Conservation (phyloP, 2,797 vertebrate genomes). For the Myotis planiceps region DNA sequence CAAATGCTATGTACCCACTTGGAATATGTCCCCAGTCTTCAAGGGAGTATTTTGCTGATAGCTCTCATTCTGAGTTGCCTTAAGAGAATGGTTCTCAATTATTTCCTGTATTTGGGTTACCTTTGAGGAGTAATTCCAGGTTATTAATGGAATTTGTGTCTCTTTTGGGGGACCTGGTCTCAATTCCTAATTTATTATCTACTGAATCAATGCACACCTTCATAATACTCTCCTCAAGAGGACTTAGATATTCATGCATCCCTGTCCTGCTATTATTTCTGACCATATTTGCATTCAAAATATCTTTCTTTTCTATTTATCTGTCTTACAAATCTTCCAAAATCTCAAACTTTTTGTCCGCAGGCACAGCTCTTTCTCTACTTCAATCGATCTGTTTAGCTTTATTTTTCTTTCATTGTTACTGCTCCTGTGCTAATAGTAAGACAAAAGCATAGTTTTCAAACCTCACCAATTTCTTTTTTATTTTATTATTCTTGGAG, state of each 20-base stretch:
- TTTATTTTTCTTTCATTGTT: neutral
- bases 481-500: neutral
- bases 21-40: neutral
- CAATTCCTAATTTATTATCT: neutral
- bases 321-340: neutral
- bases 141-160: neutral
- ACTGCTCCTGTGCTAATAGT: neutral
- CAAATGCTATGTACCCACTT: neutral
- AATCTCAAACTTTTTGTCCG: neutral
- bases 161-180: neutral
- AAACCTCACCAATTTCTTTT: neutral
- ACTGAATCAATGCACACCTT: neutral
- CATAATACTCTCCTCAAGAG: neutral
- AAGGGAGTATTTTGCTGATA: neutral
- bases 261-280: neutral
- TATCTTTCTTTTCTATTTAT: neutral
- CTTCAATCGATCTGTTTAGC: neutral
- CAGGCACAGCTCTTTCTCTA: neutral
- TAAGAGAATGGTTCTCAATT: neutral
- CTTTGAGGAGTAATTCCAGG: neutral
- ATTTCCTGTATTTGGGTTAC: neutral
- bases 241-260: neutral
- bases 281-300: neutral
- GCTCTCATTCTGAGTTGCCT: neutral
- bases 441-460: neutral